These are phyloP conservation scores for Acipenser oxyrinchus DNA, from an alignment of 2,797 vertebrate species.

Conservation along the genomic window DNA sequence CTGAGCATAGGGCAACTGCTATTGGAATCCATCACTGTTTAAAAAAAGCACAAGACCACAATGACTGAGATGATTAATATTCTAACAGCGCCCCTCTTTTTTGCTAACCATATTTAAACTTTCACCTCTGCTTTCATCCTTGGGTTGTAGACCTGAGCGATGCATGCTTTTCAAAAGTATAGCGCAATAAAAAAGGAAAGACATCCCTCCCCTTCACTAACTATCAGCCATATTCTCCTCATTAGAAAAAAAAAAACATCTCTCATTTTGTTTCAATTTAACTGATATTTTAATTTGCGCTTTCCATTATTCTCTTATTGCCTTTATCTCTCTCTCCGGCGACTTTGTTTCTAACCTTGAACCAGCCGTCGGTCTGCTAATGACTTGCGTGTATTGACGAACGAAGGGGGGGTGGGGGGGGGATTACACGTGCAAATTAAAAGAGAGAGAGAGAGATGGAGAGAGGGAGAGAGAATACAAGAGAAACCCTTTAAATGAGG, in stretches of 20 bases:
- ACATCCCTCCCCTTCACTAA: slow-evolving; percentile 42
- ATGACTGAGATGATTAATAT: no score
- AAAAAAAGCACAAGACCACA: not conserved
- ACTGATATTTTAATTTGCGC: slow-evolving; percentile 55
- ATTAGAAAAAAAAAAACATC: slow-evolving; percentile 56
- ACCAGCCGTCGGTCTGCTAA: slow-evolving; percentile 57
- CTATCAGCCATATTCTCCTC: slow-evolving; percentile 56
- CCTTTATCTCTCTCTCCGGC: slow-evolving; percentile 48
- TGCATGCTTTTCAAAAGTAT: no score
- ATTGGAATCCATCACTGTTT: not conserved
- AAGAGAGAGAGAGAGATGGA: slow-evolving; percentile 27
- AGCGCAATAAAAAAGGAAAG: slow-evolving; percentile 5
- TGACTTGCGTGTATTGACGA: slow-evolving; percentile 69
- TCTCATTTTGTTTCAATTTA: slow-evolving; percentile 49
- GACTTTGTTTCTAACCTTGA: slow-evolving; percentile 75
- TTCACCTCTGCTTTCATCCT: no score
- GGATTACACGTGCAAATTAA: slow-evolving; percentile 36
- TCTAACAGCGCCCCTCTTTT: no score
- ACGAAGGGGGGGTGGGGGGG: slow-evolving; percentile 32
- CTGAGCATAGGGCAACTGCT: not conserved
- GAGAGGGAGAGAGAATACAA: slow-evolving; percentile 45
- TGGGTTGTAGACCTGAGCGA: no score
- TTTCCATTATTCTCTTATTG: slow-evolving; percentile 68
- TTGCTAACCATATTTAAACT: no score
- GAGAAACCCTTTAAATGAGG: slow-evolving; percentile 50